Evolutionary conservation across 2,797 vertebrate species (phyloP), one percentile per base, ranked within the genome.

Genomic region (Falco cherrug): DNA sequence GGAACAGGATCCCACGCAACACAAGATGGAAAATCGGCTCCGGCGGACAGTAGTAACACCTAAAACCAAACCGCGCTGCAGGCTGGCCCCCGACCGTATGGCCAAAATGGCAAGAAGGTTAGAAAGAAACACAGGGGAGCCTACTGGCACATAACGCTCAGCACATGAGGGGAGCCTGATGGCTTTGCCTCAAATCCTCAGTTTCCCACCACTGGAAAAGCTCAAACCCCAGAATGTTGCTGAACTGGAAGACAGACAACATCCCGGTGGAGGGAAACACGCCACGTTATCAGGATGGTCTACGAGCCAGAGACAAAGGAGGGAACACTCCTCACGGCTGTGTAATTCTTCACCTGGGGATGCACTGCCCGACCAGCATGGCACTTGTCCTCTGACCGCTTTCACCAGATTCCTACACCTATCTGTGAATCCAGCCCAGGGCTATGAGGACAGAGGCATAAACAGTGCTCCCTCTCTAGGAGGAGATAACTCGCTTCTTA

Each of bases 301-400:
- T 0, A 0, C 0, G 31, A 81, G 39, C 16, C 51, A 24, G 39
- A 0, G 0, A 10, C 2, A 2, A 45, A 50, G 43, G 17, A 45
- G 37, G 59, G 48, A 24, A 31, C 0, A 0, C 53, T 35, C 29
- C 31, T 39, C 2, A 1, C 1, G 13, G 48, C 25, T 17, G 54
- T 39, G 16, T 20, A 37, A 47, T 35, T 75, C 45, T 21, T 4
- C 33, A 26, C 8, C 41, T 24, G 41, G 16, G 25, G 20, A 24
- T 24, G 5, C 39, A 29, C 0, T 0, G 80, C 31, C 25, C 3
- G 4, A 16, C 5, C 5, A 8, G 25, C 28, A 16, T 0, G 3
- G 45, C 26, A 16, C 39, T 22, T 19, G 4, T 25, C 33, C 45
- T 76, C 47, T n/a, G 19, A n/a, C 13, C 25, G 2, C 57, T 14